These are phyloP conservation scores for Bagarius yarrelli DNA, from an alignment of 2,113 vertebrate genomes.

Conservation along the genomic window DNA sequence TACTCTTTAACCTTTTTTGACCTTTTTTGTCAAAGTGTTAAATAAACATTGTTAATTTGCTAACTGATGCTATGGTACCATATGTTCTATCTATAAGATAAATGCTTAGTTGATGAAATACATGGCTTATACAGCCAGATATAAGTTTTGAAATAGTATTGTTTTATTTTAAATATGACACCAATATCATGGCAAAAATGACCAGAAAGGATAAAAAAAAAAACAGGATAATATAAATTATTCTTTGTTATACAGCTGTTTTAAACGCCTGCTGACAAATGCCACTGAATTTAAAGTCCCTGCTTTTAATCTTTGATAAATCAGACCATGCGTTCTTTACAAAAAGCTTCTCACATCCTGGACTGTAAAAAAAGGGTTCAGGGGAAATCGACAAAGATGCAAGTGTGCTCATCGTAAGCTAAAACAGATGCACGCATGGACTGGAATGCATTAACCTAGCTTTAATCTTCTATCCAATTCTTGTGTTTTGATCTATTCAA, in stretches of 20 bases:
- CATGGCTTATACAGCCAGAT: not conserved
- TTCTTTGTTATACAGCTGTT: not conserved
- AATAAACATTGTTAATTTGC: not conserved
- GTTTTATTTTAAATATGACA: not conserved
- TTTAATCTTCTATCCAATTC: constrained; percentile 55
- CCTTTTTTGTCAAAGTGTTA: not conserved
- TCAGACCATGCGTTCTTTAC: not conserved
- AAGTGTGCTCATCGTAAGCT: constrained; percentile 46
- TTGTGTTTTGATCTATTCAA: not conserved
- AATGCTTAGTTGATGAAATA: not conserved
- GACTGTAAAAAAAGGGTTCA: not conserved
- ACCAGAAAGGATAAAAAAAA: not conserved
- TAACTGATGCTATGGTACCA: not conserved
- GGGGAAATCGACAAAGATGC: constrained; percentile 42
- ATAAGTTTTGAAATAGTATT: not conserved
- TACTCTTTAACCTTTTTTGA: not conserved
- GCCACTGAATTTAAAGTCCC: not conserved
- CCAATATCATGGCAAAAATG: not conserved
- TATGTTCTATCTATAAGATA: not conserved
- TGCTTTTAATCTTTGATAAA: not conserved
- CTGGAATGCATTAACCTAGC: constrained; percentile 62
- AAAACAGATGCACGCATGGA: constrained; percentile 60
- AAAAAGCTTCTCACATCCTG: not conserved
- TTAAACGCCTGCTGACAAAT: not conserved
- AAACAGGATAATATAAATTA: not conserved